phyloP scores from a whole-genome alignment of 2,888 invertebrate species.

The Apantesis nais region DNA sequence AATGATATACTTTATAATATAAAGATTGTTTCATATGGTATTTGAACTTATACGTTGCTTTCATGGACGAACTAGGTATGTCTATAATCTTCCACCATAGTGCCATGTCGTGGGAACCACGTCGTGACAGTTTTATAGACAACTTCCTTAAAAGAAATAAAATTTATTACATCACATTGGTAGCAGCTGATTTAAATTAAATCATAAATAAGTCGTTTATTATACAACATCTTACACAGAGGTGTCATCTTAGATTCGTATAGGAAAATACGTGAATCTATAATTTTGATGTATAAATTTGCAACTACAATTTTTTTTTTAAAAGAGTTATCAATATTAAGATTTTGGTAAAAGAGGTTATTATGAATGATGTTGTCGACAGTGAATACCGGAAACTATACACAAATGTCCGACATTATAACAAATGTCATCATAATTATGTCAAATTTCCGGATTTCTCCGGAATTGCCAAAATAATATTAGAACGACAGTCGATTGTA shows the following conservation, averaged over 20 bases:
- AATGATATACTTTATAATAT: not conserved
- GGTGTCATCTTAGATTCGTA: not conserved
- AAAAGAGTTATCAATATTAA: not conserved
- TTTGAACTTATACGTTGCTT: not conserved
- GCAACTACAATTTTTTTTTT: not conserved
- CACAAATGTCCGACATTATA: not conserved
- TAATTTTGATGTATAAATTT: not conserved
- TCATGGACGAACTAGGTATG: not conserved
- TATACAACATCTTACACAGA: not conserved
- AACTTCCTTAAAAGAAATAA: constrained; percentile 9
- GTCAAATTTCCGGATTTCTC: not conserved
- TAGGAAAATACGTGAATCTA: not conserved
- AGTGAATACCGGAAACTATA: not conserved
- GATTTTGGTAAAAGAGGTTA: not conserved
- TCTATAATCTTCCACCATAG: not conserved
- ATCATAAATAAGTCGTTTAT: constrained; percentile 1
- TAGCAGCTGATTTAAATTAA: not conserved
- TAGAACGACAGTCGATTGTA: not conserved
- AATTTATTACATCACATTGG: constrained; percentile 14
- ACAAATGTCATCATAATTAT: not conserved
- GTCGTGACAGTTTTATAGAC: constrained; percentile 15
- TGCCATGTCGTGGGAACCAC: constrained; percentile 5
- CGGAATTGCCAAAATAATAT: not conserved
- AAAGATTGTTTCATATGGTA: not conserved
- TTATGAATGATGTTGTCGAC: not conserved